Conservation (phyloP, 1,140 invertebrate species). For the Drosophila punjabiensis region DNA sequence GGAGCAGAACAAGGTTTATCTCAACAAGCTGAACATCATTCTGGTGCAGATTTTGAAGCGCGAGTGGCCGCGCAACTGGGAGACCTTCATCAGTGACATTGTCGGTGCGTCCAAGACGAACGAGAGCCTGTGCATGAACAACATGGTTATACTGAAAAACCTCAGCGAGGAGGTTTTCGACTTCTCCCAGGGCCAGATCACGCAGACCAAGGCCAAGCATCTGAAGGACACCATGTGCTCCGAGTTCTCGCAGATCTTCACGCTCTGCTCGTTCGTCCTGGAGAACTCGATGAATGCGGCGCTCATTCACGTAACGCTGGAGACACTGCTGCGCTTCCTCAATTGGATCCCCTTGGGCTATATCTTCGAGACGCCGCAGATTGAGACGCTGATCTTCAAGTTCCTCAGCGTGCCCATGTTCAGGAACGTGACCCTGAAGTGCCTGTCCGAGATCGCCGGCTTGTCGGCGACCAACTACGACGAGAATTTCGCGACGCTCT, state of each 20-base stretch:
- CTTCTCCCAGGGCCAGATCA: slow-evolving; percentile 98
- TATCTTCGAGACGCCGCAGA: slow-evolving; percentile 99
- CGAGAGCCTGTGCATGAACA: slow-evolving; percentile 99
- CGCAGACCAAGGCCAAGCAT: slow-evolving; percentile 99
- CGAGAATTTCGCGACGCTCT: slow-evolving; percentile 95
- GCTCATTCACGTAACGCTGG: slow-evolving; percentile 96
- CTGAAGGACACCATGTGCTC: slow-evolving; percentile 99
- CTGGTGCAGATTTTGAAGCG: slow-evolving; percentile 99
- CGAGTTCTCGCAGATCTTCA: slow-evolving; percentile 99
- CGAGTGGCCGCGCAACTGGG: slow-evolving; percentile 99
- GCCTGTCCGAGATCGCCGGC: slow-evolving; percentile 98
- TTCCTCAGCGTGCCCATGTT: slow-evolving; percentile 99
- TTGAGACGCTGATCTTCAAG: slow-evolving; percentile 97
- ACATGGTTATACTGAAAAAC: slow-evolving; percentile 99
- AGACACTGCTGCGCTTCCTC: slow-evolving; percentile 98
- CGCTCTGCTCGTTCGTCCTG: slow-evolving; percentile 98
- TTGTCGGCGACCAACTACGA: slow-evolving; percentile 96
- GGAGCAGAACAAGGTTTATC: slow-evolving; percentile 97
- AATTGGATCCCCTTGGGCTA: slow-evolving; percentile 99
- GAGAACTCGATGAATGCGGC: slow-evolving; percentile 98
- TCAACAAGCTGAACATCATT: slow-evolving; percentile 99
- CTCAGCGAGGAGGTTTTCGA: slow-evolving; percentile 99
- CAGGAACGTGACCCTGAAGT: slow-evolving; percentile 98
- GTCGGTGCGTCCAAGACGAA: slow-evolving; percentile 99
- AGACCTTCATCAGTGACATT: slow-evolving; percentile 99